These are phyloP conservation scores for Eidolon dupreanum DNA, from an alignment of 2,797 vertebrate genomes.

Conservation along the genomic window DNA sequence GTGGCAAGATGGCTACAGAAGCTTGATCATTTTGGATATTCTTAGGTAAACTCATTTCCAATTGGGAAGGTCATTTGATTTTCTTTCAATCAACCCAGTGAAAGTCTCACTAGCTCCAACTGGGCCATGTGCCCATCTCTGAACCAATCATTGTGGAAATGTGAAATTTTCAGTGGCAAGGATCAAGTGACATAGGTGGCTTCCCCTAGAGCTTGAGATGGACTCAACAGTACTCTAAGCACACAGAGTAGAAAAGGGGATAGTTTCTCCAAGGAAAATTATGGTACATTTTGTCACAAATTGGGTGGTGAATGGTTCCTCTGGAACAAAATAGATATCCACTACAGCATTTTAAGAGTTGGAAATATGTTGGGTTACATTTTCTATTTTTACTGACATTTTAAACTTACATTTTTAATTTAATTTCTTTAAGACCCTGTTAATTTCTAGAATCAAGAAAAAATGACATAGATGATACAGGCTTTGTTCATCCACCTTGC, in stretches of 20 bases:
- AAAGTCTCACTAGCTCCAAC: neutral
- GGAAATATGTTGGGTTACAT: neutral
- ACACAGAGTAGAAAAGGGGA: neutral
- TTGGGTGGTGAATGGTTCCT: neutral
- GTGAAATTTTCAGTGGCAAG: neutral
- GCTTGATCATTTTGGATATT: neutral
- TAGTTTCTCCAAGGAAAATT: neutral
- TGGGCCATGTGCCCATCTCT: neutral
- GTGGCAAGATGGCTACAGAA: neutral
- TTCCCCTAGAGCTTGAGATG: neutral
- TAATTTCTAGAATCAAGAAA: neutral
- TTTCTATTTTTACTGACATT: constrained; percentile 19
- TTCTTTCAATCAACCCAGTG: neutral
- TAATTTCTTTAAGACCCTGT: neutral
- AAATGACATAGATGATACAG: too few species aligned
- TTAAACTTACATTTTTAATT: neutral
- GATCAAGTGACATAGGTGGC: neutral
- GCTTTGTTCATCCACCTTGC: too few species aligned
- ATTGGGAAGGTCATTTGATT: neutral
- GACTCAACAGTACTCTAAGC: neutral
- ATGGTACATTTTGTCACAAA: neutral
- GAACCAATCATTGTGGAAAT: neutral
- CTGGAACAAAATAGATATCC: neutral
- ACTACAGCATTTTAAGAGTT: neutral
- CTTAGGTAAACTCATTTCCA: neutral